These are phyloP conservation scores for Mythimna lalbum DNA, from an alignment of 2,888 invertebrate genomes.

Conservation along the genomic window DNA sequence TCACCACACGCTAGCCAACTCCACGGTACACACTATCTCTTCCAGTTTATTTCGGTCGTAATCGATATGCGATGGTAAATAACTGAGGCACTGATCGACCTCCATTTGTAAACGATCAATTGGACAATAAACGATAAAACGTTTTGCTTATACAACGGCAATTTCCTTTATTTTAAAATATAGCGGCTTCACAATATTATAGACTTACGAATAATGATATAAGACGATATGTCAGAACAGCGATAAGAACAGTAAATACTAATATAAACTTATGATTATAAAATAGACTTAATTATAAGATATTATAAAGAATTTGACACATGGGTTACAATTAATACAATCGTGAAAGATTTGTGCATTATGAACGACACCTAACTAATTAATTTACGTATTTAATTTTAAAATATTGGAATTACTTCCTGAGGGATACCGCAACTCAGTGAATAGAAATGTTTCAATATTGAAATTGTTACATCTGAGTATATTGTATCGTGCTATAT, in stretches of 20 bases:
- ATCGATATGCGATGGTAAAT: slow-evolving; percentile 86
- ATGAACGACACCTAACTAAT: slow-evolving; percentile 76
- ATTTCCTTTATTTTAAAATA: slow-evolving; percentile 91
- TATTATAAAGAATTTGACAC: slow-evolving; percentile 85
- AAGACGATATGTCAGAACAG: slow-evolving; percentile 90
- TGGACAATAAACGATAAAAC: slow-evolving; percentile 89
- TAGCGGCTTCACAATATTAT: slow-evolving; percentile 89
- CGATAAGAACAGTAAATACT: slow-evolving; percentile 88
- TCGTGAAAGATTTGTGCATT: slow-evolving; percentile 79
- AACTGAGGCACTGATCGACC: slow-evolving; percentile 83
- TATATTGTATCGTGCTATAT: slow-evolving; percentile 86
- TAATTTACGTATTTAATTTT: slow-evolving; percentile 79
- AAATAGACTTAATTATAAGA: slow-evolving; percentile 79
- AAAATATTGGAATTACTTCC: slow-evolving; percentile 86
- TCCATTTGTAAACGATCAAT: slow-evolving; percentile 82
- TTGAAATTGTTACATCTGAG: slow-evolving; percentile 75
- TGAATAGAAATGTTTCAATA: slow-evolving; percentile 68
- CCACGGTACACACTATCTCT: slow-evolving; percentile 88
- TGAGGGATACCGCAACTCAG: slow-evolving; percentile 87
- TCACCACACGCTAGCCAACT: slow-evolving; percentile 85
- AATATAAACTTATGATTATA: slow-evolving; percentile 80
- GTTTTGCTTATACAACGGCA: slow-evolving; percentile 90
- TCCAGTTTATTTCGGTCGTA: slow-evolving; percentile 88
- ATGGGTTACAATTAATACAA: slow-evolving; percentile 82
- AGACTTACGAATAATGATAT: slow-evolving; percentile 87